phyloP scores from a whole-genome alignment of 2,888 invertebrate genomes.

The Deilephila elpenor region DNA sequence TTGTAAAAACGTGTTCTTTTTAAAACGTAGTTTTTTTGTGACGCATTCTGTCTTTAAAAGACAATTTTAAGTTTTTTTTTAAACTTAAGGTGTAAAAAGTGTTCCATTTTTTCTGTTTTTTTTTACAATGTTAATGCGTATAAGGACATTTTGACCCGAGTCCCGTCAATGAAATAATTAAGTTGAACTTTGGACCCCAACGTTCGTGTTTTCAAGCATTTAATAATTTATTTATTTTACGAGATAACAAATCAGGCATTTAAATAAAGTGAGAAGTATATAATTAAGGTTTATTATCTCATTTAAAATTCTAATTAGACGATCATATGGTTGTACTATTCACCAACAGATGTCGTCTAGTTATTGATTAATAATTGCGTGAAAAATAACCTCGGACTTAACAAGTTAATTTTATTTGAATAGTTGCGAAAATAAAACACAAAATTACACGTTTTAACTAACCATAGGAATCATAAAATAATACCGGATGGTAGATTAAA shows the following conservation, averaged over 20 bases:
- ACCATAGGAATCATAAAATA: background rate
- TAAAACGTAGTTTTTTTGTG: constrained; percentile 28
- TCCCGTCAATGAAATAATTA: background rate
- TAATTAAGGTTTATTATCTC: background rate
- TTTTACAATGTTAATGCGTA: background rate
- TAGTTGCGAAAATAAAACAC: background rate
- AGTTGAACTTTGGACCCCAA: constrained; percentile 12
- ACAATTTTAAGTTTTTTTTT: background rate
- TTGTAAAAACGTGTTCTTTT: background rate
- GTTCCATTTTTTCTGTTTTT: background rate
- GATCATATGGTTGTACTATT: background rate
- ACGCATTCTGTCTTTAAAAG: background rate
- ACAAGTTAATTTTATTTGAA: background rate
- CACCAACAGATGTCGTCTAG: constrained; percentile 14
- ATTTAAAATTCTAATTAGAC: constrained; percentile 9
- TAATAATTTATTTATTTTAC: background rate
- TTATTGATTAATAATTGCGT: background rate
- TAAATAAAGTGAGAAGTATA: background rate
- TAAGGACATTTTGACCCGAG: background rate
- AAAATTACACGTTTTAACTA: background rate
- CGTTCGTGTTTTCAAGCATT: background rate
- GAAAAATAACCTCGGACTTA: background rate
- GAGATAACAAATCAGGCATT: background rate
- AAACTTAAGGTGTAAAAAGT: background rate
- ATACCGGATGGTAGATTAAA: background rate